phyloP scores from a whole-genome alignment of 2,888 invertebrate genomes.

The Rotaria socialis region DNA sequence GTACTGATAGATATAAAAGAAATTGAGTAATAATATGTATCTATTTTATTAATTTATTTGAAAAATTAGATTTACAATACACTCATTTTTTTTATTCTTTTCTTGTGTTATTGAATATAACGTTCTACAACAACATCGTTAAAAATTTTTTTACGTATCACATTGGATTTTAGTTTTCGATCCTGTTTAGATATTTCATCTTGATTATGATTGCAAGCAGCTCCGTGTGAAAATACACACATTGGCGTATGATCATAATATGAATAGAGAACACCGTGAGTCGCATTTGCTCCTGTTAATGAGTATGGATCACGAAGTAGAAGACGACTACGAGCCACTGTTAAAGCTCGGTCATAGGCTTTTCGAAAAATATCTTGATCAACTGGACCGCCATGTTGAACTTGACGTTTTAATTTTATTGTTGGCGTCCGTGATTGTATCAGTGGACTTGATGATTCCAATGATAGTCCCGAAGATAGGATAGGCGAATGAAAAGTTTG shows the following conservation, averaged over 20 bases:
- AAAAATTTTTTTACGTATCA: not conserved
- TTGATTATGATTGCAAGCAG: not conserved
- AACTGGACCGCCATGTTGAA: not conserved
- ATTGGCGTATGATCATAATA: not conserved
- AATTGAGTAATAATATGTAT: not conserved
- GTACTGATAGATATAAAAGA: not conserved
- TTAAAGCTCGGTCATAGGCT: not conserved
- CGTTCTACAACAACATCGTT: not conserved
- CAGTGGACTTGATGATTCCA: not conserved
- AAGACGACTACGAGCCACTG: not conserved
- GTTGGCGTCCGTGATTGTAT: too few species aligned
- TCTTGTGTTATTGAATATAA: not conserved
- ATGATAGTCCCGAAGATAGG: not conserved
- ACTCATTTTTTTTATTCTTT: not conserved
- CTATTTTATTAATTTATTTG: not conserved
- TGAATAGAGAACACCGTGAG: not conserved
- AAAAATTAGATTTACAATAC: too few species aligned
- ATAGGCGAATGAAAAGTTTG: not conserved
- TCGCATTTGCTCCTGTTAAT: not conserved
- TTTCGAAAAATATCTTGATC: not conserved
- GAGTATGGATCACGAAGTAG: not conserved
- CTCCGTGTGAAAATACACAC: not conserved
- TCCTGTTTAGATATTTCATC: not conserved
- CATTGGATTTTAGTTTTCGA: not conserved
- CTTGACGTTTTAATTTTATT: not conserved